Conservation (phyloP, 2,113 vertebrate species). For the Polypterus bichir region DNA sequence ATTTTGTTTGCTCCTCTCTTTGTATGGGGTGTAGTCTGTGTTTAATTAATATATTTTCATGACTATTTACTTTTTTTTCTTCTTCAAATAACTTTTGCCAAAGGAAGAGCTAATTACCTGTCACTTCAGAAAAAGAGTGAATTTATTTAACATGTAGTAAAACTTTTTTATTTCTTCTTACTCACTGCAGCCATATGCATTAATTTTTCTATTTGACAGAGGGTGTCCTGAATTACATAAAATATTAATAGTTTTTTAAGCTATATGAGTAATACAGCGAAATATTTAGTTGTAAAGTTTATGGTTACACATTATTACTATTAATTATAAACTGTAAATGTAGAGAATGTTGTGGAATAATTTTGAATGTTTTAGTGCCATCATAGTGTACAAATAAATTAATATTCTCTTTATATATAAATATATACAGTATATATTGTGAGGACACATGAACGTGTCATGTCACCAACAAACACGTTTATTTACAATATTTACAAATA, state of each 20-base stretch:
- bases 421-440: too few species aligned
- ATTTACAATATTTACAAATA: too few species aligned
- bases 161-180: conserved; percentile 79
- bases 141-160: conserved; percentile 62
- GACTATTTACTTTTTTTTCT: conserved; percentile 52
- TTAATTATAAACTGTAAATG: not conserved
- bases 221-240: conserved; percentile 61
- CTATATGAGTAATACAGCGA: conserved; percentile 14
- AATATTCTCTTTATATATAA: too few species aligned
- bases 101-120: conserved; percentile 56
- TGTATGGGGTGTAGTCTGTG: conserved; percentile 42
- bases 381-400: too few species aligned
- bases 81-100: conserved; percentile 37
- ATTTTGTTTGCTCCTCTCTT: conserved; percentile 45
- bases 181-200: conserved; percentile 70
- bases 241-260: conserved; percentile 29
- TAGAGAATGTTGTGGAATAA: not conserved
- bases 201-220: conserved; percentile 54
- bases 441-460: too few species aligned
- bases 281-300: conserved; percentile 2
- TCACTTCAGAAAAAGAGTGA: conserved; percentile 44
- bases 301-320: not conserved
- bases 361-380: too few species aligned
- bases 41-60: conserved; percentile 43
- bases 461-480: too few species aligned